Conservation (phyloP, 2,797 vertebrate species). For the Masticophis lateralis region DNA sequence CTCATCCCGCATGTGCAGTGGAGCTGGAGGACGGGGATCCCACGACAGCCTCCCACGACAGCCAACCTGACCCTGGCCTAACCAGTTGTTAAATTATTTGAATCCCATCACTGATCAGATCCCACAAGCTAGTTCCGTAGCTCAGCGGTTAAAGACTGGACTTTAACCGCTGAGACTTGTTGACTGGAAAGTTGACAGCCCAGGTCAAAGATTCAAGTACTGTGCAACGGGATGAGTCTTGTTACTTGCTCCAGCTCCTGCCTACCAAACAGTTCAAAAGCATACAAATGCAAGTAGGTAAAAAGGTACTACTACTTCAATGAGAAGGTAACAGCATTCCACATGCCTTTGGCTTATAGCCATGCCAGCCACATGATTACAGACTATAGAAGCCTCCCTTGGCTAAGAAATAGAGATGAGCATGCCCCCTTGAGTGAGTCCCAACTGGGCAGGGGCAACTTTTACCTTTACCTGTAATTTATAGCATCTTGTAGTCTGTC, state of each 20-base stretch:
- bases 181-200: neutral
- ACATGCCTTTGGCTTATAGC: neutral
- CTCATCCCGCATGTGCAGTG: too few relatives aligned
- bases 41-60: too few relatives aligned
- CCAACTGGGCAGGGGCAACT: neutral
- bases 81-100: too few relatives aligned
- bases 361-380: neutral
- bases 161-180: neutral
- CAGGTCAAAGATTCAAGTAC: neutral
- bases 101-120: neutral
- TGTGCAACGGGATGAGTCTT: neutral
- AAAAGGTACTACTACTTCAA: neutral
- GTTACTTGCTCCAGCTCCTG: neutral
- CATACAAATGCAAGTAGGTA: neutral
- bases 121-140: neutral
- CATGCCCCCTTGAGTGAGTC: neutral
- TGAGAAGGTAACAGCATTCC: neutral
- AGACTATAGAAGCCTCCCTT: neutral
- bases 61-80: too few relatives aligned
- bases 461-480: neutral
- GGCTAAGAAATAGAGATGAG: neutral
- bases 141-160: neutral
- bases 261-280: neutral
- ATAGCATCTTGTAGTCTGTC: neutral
- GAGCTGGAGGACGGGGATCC: too few relatives aligned